Evolutionary conservation across 2,888 invertebrate species (phyloP).

Genomic region (Macrophya annulata): DNA sequence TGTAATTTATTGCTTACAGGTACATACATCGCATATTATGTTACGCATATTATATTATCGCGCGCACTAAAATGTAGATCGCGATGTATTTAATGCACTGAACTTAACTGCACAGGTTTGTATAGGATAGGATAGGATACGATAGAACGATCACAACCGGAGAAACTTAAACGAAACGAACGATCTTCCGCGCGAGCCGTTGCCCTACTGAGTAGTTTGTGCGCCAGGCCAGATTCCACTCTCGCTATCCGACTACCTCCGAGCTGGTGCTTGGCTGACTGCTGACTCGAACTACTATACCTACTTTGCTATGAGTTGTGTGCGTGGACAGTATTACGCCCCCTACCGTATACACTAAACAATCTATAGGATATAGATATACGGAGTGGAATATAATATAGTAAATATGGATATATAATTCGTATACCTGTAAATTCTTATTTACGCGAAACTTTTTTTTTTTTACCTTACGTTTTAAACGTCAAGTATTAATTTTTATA

Average conservation of each 20-base stretch:
- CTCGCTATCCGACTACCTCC: conserved; percentile 46
- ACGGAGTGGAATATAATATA: neutral
- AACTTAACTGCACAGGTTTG: too few species aligned
- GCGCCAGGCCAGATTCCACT: conserved; percentile 52
- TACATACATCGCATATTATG: neutral
- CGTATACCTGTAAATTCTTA: too few species aligned
- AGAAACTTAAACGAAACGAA: conserved; percentile 28
- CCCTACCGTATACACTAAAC: conserved; percentile 23
- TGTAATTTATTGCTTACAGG: neutral
- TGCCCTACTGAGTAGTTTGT: conserved; percentile 50
- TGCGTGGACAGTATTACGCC: conserved; percentile 37
- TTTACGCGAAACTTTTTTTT: too few species aligned
- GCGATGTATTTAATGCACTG: too few species aligned
- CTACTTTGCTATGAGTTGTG: neutral
- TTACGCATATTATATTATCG: neutral
- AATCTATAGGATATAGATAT: neutral
- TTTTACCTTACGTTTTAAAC: too few species aligned
- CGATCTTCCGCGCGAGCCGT: conserved; percentile 53
- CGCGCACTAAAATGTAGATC: too few species aligned
- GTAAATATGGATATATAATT: too few species aligned
- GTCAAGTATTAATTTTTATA: too few species aligned
- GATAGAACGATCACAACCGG: conserved; percentile 15
- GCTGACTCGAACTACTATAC: neutral
- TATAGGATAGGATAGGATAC: neutral
- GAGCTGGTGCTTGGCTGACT: neutral